Evolutionary conservation across 1,140 invertebrate genomes (phyloP).

Genomic region (Pemphigus obesinymphae): DNA sequence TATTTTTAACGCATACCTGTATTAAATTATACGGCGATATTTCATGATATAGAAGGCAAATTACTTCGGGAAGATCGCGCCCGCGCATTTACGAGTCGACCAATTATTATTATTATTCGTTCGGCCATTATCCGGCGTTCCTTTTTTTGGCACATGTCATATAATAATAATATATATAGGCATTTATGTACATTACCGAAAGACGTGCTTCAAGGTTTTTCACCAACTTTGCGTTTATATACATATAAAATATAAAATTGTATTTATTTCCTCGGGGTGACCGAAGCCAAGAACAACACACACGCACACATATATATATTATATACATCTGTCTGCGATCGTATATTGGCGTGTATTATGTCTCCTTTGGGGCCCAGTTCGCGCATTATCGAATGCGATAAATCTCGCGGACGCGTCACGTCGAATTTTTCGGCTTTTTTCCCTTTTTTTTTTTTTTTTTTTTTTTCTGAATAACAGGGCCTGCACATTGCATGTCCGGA

Average conservation of each 20-base stretch:
- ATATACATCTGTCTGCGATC: background rate
- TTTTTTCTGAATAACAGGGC: background rate
- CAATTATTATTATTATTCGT: slow-evolving; percentile 5
- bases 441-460: background rate
- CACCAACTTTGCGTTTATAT: background rate
- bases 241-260: background rate
- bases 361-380: background rate
- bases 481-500: too few relatives aligned
- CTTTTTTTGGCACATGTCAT: slow-evolving; percentile 24
- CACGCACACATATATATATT: background rate
- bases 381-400: background rate
- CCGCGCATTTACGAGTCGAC: background rate
- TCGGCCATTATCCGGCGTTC: background rate
- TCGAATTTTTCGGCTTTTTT: background rate
- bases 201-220: slow-evolving; percentile 9
- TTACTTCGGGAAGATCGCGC: background rate
- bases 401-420: background rate
- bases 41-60: background rate
- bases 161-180: background rate
- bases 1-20: too few relatives aligned
- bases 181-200: too few relatives aligned
- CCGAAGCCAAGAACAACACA: background rate
- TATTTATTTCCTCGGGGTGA: background rate
- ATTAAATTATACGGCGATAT: too few relatives aligned
- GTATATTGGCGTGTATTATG: background rate